phyloP scores from a whole-genome alignment of 1,140 invertebrate species.

The Drosophila pseudoananassae region DNA sequence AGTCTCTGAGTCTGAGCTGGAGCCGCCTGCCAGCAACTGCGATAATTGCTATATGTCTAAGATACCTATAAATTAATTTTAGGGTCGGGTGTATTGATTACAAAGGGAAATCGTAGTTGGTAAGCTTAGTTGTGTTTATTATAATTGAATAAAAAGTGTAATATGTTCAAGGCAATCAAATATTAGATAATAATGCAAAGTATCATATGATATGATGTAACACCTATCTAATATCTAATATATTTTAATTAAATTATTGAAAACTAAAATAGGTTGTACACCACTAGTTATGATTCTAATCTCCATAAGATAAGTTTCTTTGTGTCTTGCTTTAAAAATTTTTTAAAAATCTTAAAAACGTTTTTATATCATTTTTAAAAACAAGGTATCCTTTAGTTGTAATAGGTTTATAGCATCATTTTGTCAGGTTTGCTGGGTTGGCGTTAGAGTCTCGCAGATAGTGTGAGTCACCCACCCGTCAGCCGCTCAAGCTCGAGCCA shows the following conservation, averaged over 20 bases:
- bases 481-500: conserved; percentile 60
- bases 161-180: neutral
- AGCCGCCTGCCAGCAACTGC: conserved; percentile 76
- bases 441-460: conserved; percentile 27
- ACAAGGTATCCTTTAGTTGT: conserved; percentile 16
- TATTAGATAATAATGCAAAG: too few species aligned
- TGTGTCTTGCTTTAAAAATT: too few species aligned
- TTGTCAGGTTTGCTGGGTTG: conserved; percentile 34
- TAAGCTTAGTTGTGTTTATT: neutral
- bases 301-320: too few species aligned
- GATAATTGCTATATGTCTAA: conserved; percentile 74
- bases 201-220: too few species aligned
- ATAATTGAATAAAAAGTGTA: neutral
- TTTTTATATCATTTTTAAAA: neutral
- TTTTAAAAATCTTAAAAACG: too few species aligned
- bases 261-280: too few species aligned
- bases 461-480: conserved; percentile 49
- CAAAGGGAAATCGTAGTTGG: neutral
- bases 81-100: conserved; percentile 7
- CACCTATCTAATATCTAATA: too few species aligned
- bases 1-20: conserved; percentile 30
- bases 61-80: conserved; percentile 14
- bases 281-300: too few species aligned
- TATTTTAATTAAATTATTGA: too few species aligned
- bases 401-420: neutral